Base-by-base conservation (phyloP, 2,888 invertebrate species). In the Falcaria lacertinaria region DNA sequence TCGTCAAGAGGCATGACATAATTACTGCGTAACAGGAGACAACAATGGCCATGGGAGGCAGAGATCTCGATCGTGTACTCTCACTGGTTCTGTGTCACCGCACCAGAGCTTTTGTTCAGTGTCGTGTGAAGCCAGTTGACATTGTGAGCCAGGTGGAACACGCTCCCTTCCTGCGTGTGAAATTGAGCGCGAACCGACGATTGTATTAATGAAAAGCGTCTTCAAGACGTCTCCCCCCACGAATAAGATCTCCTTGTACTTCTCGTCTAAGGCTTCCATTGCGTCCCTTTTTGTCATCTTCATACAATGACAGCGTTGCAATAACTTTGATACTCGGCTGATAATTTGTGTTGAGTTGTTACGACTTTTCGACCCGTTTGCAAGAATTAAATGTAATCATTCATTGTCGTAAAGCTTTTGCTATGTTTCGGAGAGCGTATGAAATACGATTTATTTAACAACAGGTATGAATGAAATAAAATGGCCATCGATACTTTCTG, bases 181-280 rank as follows among this genome's bases (percentile, higher is more conserved):
- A 66, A 68, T 64, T 64, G 64, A 64, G 60, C 64, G 52, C 52
- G 52, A 42, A 42, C 47, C 64, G 51, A 44, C 64, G 51, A 82
- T 80, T 82, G 78, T 64, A 49, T 56, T 81, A 82, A 81, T 82
- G 74, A 81, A 82, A 79, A 77, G 75, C 80, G 48, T 67, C 74
- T 71, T 63, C 54, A 64, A 55, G 60, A 60, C 59, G 50, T 52
- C 28, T 7, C 11, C 28, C 7, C 2, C 11, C 2, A n/a, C n/a
- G n/a, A n/a, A n/a, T n/a, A n/a, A n/a, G n/a, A n/a, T n/a, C n/a
- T n/a, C n/a, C n/a, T n/a, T n/a, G n/a, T n/a, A n/a, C n/a, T n/a
- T n/a, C n/a, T n/a, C n/a, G n/a, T n/a, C n/a, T n/a, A n/a, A n/a
- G n/a, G n/a, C n/a, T n/a, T n/a, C n/a, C n/a, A n/a, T n/a, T n/a